Conservation (phyloP, 1,140 invertebrate genomes). For the Belonocnema kinseyi region DNA sequence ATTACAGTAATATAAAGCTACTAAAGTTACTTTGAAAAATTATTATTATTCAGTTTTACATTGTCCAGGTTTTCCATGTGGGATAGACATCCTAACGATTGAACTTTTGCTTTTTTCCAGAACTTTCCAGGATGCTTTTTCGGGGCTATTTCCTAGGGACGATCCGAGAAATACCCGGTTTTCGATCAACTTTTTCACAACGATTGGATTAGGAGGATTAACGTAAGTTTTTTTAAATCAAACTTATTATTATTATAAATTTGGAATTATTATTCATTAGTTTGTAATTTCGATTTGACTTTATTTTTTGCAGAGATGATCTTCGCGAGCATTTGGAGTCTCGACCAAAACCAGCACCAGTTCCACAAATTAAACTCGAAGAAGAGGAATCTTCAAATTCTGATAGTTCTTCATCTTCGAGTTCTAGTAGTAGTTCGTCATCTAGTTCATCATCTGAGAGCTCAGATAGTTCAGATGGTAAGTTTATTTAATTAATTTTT, state of each 20-base stretch:
- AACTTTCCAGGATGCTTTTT: conserved; percentile 90
- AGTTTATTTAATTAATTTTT: neutral
- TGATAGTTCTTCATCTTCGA: conserved; percentile 42
- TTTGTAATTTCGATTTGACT: conserved; percentile 38
- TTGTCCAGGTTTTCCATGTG: too few relatives aligned
- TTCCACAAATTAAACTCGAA: conserved; percentile 40
- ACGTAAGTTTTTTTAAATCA: conserved; percentile 79
- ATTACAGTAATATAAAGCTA: too few relatives aligned
- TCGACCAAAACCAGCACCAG: conserved; percentile 56
- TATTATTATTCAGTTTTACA: too few relatives aligned
- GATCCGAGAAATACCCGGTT: conserved; percentile 98
- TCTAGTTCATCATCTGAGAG: conserved; percentile 35
- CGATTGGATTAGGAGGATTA: conserved; percentile 96
- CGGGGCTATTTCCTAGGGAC: conserved; percentile 95
- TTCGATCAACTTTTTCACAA: conserved; percentile 99
- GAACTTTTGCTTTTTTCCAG: conserved; percentile 74
- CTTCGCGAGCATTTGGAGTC: conserved; percentile 92
- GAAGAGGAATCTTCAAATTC: conserved; percentile 41
- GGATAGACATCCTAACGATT: too few relatives aligned
- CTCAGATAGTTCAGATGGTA: conserved; percentile 12
- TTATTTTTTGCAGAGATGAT: conserved; percentile 81
- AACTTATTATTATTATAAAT: conserved; percentile 30
- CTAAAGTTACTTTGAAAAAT: too few relatives aligned
- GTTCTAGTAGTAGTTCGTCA: conserved; percentile 28
- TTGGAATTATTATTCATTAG: conserved; percentile 30